Conservation (phyloP, 2,113 vertebrate species). For the Siniperca knerii region DNA sequence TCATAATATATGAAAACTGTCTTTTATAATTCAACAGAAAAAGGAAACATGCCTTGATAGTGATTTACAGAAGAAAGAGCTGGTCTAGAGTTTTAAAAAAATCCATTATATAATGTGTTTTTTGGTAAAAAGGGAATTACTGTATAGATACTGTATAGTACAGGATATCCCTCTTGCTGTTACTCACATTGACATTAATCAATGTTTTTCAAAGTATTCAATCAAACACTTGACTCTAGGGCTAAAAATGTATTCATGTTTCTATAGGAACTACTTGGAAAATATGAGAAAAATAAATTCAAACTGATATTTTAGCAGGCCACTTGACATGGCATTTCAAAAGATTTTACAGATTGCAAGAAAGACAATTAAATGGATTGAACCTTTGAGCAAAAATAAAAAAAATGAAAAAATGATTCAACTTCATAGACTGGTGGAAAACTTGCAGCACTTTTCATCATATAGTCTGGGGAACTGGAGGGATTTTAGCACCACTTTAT, state of each 20-base stretch:
- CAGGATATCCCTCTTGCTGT: conserved; percentile 24
- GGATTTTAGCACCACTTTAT: conserved; percentile 25
- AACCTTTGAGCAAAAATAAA: conserved; percentile 60
- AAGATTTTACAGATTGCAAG: conserved; percentile 52
- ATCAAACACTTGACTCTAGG: conserved; percentile 21
- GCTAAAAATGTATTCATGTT: conserved; percentile 43
- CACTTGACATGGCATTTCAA: conserved; percentile 52
- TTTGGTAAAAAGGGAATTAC: conserved; percentile 27
- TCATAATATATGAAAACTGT: conserved; percentile 77
- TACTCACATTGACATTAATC: conserved; percentile 22
- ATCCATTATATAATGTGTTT: conserved; percentile 41
- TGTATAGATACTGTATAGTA: background rate
- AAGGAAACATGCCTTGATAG: conserved; percentile 59
- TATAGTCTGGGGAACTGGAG: background rate
- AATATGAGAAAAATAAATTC: conserved; percentile 17
- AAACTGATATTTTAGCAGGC: background rate
- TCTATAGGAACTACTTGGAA: conserved; percentile 61
- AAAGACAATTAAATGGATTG: conserved; percentile 54
- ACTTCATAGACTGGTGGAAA: conserved; percentile 32
- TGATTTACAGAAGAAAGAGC: conserved; percentile 60
- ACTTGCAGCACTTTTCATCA: conserved; percentile 32
- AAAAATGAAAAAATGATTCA: conserved; percentile 49
- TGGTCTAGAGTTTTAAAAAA: conserved; percentile 8
- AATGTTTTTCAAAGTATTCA: conserved; percentile 37
- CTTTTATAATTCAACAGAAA: conserved; percentile 80